Percentiles rank a stretch among this genome's conserved stretches.
Evolutionary conservation across 2,888 invertebrate species (phyloP).

Genomic region (Cephus nigrinus): DNA sequence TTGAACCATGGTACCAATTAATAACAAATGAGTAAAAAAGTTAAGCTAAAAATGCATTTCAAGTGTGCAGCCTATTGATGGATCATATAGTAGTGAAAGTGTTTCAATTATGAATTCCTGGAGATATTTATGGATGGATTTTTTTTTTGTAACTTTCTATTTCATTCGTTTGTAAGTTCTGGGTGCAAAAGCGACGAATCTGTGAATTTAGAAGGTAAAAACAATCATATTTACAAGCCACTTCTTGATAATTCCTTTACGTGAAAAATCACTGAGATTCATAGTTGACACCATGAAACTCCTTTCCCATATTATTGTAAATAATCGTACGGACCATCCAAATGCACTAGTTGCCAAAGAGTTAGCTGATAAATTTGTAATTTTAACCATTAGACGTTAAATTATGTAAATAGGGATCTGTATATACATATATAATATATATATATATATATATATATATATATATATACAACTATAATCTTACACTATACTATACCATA

Average conservation of each 20-base stretch:
- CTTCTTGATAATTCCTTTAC: background rate
- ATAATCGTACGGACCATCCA: conserved; percentile 49
- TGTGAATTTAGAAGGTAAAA: background rate
- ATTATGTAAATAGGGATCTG: conserved; percentile 13
- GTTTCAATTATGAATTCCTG: background rate
- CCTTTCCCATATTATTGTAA: conserved; percentile 32
- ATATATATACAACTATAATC: conserved; percentile 3
- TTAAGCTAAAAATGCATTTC: background rate
- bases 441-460: conserved; percentile 4
- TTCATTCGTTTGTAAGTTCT: background rate
- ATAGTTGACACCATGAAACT: background rate
- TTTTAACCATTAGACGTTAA: conserved; percentile 22
- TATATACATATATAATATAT: conserved; percentile 4
- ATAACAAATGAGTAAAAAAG: background rate
- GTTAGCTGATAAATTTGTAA: conserved; percentile 32
- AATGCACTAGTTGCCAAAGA: conserved; percentile 55
- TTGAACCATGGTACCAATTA: background rate
- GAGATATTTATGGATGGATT: background rate
- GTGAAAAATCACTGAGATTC: background rate
- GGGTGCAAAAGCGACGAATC: background rate
- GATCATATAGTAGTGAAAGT: background rate
- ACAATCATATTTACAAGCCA: background rate
- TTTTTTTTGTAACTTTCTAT: background rate
- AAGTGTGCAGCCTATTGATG: background rate
- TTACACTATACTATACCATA: background rate